phyloP scores from a whole-genome alignment of 2,797 vertebrate genomes.

The Cryptoblepharus egeriae region DNA sequence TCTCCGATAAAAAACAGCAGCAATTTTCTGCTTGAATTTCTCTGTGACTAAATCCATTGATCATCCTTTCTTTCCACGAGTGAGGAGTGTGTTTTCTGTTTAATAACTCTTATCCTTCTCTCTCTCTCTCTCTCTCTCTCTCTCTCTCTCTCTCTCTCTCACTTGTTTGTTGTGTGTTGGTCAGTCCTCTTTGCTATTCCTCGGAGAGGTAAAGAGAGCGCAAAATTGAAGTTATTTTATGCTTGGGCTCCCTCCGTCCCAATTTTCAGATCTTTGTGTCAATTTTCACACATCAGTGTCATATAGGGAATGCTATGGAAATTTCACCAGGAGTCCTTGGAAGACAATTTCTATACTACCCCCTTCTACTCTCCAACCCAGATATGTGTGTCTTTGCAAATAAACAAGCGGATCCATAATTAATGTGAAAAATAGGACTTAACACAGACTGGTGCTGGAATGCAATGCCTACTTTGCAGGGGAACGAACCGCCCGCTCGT shows the following conservation, averaged over 20 bases:
- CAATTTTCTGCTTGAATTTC: constrained; percentile 99
- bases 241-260: constrained; percentile 95
- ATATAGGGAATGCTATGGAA: constrained; percentile 87
- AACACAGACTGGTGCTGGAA: constrained; percentile 29
- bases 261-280: constrained; percentile 99
- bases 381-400: constrained; percentile 66
- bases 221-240: constrained; percentile 99
- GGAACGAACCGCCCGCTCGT: constrained; percentile 6
- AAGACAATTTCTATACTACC: constrained; percentile 80
- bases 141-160: constrained; percentile 52
- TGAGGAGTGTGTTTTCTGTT: constrained; percentile 98
- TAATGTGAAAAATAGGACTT: constrained; percentile 75
- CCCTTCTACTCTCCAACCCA: constrained; percentile 19
- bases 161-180: constrained; percentile 97
- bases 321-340: constrained; percentile 81
- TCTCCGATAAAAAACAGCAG: constrained; percentile 97
- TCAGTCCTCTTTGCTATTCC: constrained; percentile 91
- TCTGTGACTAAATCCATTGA: constrained; percentile 99
- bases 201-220: constrained; percentile 88
- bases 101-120: constrained; percentile 99
- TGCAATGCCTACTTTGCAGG: constrained; percentile 52
- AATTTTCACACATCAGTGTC: constrained; percentile 99
- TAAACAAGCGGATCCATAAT: constrained; percentile 77
- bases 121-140: constrained; percentile 71
- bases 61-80: constrained; percentile 96